These are phyloP conservation scores for Pangasius macronema DNA, from an alignment of 2,797 vertebrate genomes.

Conservation along the genomic window DNA sequence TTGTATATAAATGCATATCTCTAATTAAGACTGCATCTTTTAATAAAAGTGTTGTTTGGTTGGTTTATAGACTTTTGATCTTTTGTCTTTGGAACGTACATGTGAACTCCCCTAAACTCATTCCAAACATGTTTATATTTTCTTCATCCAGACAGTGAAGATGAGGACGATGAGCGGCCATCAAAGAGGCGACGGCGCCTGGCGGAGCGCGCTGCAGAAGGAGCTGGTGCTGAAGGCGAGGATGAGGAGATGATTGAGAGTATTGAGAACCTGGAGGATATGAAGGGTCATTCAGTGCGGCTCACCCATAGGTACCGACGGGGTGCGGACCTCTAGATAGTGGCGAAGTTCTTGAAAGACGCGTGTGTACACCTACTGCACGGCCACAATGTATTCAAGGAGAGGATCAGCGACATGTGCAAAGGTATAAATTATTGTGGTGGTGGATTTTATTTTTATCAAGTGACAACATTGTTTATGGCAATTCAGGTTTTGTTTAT, in stretches of 20 bases:
- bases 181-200: slow-evolving; percentile 81
- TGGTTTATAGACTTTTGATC: neutral
- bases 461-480: neutral
- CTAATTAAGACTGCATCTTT: neutral
- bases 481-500: neutral
- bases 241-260: slow-evolving; percentile 98
- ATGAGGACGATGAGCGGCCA: slow-evolving; percentile 92
- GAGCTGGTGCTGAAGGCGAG: slow-evolving; percentile 79
- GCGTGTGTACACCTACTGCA: too few relatives aligned
- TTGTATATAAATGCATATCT: neutral
- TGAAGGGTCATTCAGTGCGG: slow-evolving; percentile 96
- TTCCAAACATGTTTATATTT: neutral
- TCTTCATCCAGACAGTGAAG: slow-evolving; percentile 83
- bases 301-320: too few relatives aligned
- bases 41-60: neutral
- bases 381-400: slow-evolving; percentile 97
- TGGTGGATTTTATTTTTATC: neutral
- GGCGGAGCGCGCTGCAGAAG: slow-evolving; percentile 88
- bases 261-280: slow-evolving; percentile 97
- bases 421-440: slow-evolving; percentile 82
- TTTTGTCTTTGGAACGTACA: neutral
- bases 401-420: slow-evolving; percentile 98
- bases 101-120: neutral
- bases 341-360: too few relatives aligned
- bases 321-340: too few relatives aligned